phyloP scores from a whole-genome alignment of 64 coral and sea anemone species.

The Anthopleura sola region DNA sequence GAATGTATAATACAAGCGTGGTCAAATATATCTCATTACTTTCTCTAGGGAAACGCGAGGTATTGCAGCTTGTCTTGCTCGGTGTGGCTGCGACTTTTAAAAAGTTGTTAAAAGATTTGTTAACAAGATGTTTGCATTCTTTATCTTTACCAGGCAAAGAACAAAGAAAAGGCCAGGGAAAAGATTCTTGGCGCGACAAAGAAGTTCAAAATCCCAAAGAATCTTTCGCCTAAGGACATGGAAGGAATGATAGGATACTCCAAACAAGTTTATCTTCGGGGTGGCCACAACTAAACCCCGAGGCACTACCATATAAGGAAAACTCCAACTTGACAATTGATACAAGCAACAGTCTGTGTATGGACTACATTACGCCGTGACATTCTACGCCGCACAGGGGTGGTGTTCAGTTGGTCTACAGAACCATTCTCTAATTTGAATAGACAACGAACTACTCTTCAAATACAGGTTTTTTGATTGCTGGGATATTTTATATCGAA shows the following conservation, averaged over 20 bases:
- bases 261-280: constrained; percentile 25
- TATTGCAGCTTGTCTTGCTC: too few relatives aligned
- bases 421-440: neutral
- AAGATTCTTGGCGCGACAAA: neutral
- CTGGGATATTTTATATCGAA: constrained; percentile 14
- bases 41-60: too few relatives aligned
- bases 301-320: neutral
- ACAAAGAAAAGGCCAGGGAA: neutral
- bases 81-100: too few relatives aligned
- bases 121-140: neutral
- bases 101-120: neutral
- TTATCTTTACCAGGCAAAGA: neutral
- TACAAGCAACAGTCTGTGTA: neutral
- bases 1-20: too few relatives aligned
- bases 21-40: too few relatives aligned
- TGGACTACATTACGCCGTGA: neutral
- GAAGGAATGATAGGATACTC: constrained; percentile 12
- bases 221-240: constrained; percentile 7
- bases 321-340: neutral
- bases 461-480: neutral
- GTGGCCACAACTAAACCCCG: neutral
- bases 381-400: neutral
- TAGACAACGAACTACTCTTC: neutral
- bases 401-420: neutral
- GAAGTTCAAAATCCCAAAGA: constrained; percentile 11